A percentile compares a stretch with the other conserved stretches of the same genome.
These are phyloP conservation scores for Yponomeuta sedellus DNA, from an alignment of 2,888 invertebrate species.

Conservation along the genomic window DNA sequence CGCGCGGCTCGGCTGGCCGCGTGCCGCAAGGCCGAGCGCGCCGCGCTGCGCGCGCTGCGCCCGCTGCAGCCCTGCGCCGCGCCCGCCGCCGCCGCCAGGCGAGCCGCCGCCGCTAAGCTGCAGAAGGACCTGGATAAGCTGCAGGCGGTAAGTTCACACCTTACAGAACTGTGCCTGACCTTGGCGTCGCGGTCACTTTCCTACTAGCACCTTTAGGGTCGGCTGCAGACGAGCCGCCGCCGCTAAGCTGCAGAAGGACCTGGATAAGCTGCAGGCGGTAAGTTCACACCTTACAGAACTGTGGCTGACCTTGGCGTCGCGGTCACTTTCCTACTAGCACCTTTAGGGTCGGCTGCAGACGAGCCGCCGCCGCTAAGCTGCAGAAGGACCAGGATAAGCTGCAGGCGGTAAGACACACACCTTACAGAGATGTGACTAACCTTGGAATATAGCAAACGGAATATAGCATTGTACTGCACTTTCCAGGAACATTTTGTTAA, in stretches of 20 bases:
- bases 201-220: no score
- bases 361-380: constrained; percentile 42
- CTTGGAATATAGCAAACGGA: no score
- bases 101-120: constrained; percentile 44
- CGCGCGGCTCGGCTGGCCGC: constrained; percentile 55
- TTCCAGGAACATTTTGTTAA: no score
- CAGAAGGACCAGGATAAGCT: constrained; percentile 43
- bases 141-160: constrained; percentile 44
- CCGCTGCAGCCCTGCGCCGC: constrained; percentile 52
- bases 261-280: constrained; percentile 49
- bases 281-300: constrained; percentile 13
- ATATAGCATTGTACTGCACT: no score
- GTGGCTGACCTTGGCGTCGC: no score
- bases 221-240: no score
- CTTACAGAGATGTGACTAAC: no score
- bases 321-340: no score
- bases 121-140: constrained; percentile 43
- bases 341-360: no score
- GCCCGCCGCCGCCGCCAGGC: constrained; percentile 38
- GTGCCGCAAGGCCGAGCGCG: constrained; percentile 46
- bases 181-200: no score
- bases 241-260: constrained; percentile 39
- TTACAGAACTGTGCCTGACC: no score
- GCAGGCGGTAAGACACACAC: constrained; percentile 39
- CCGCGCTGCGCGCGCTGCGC: constrained; percentile 42